Evolutionary conservation across 1,140 invertebrate species (phyloP).

Genomic region (Drosophila novamexicana): DNA sequence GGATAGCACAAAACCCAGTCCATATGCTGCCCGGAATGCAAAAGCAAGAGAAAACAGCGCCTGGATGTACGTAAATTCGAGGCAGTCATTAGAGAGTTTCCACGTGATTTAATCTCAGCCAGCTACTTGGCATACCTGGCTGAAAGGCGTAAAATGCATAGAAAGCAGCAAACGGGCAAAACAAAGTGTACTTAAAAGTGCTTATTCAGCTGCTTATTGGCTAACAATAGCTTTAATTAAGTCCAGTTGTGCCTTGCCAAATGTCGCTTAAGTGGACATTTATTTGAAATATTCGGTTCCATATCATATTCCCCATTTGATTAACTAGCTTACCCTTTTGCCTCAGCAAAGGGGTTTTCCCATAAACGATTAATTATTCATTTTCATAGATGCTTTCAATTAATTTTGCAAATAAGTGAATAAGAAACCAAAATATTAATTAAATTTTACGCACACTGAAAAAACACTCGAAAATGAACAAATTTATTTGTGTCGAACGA

Average conservation of each 20-base stretch:
- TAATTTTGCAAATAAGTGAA: no score
- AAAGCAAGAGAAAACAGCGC: background rate
- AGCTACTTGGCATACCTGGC: background rate
- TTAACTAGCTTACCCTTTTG: no score
- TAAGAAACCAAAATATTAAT: no score
- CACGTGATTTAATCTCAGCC: slow-evolving; percentile 35
- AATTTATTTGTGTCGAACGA: no score
- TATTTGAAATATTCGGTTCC: no score
- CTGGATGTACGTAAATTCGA: slow-evolving; percentile 41
- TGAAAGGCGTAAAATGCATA: background rate
- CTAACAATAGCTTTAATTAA: background rate
- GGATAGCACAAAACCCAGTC: background rate
- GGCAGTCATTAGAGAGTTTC: slow-evolving; percentile 50
- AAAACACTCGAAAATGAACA: no score
- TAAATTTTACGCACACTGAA: no score
- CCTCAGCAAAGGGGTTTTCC: no score
- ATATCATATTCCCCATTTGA: no score
- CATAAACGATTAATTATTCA: no score
- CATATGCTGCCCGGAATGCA: background rate
- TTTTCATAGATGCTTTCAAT: no score
- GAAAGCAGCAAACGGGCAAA: background rate
- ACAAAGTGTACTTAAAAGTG: background rate
- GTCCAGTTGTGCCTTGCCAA: background rate
- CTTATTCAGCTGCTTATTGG: background rate
- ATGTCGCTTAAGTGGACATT: background rate